Conservation (phyloP, 2,888 invertebrate genomes). For the Megalurothrips usitatus region DNA sequence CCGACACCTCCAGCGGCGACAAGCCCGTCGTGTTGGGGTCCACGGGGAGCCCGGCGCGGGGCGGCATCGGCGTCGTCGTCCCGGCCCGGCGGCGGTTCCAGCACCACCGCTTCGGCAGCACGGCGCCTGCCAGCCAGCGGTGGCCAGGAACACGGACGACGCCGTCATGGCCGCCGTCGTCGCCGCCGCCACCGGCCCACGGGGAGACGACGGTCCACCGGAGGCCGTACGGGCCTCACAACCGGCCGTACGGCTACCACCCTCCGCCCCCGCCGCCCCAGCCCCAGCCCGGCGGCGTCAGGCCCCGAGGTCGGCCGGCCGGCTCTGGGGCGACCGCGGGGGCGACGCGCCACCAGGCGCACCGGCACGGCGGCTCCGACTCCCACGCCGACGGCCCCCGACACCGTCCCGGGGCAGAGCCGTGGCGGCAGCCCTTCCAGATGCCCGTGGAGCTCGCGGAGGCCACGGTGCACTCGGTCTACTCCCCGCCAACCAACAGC, state of each 20-base stretch:
- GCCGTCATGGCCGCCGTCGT: no score
- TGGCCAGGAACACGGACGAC: not conserved
- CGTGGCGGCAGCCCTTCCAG: not conserved
- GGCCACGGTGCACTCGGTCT: not conserved
- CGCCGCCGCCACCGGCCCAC: not conserved
- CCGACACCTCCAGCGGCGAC: not conserved
- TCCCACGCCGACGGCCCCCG: not conserved
- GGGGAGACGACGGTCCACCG: not conserved
- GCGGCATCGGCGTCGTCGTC: no score
- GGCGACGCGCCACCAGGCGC: not conserved
- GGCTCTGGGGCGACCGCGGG: not conserved
- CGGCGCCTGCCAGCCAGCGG: not conserved
- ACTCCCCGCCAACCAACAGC: not conserved
- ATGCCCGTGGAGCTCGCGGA: not conserved
- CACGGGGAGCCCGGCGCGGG: no score
- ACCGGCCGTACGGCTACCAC: not conserved
- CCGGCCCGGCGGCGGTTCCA: not conserved
- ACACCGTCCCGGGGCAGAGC: not conserved
- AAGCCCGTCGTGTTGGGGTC: not conserved
- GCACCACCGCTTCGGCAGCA: not conserved
- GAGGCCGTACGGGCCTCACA: not conserved
- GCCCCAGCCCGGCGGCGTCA: not conserved
- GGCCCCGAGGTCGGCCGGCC: not conserved
- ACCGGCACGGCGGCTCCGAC: not conserved
- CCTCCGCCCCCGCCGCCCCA: not conserved